phyloP scores from a whole-genome alignment of 2,888 invertebrate genomes.

The Melitaea athalia region DNA sequence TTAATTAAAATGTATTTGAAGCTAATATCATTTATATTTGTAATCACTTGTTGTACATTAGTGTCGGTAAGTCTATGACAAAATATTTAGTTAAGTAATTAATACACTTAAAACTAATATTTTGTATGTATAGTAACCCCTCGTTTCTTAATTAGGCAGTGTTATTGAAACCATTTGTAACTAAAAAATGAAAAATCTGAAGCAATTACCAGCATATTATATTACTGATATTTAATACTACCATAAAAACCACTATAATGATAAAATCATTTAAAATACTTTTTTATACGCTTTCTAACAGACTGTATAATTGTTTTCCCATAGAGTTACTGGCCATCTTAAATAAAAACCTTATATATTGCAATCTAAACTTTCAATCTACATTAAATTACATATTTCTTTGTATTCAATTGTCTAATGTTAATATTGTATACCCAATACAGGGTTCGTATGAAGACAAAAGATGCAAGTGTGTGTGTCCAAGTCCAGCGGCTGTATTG shows the following conservation, averaged over 20 bases:
- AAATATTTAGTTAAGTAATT: no score
- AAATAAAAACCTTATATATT: no score
- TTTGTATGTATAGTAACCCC: not conserved
- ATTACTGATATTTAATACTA: no score
- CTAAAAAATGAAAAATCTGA: not conserved
- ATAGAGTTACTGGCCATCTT: no score
- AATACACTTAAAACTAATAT: not conserved
- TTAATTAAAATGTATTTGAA: constrained; percentile 47
- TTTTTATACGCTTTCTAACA: no score
- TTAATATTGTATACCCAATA: constrained; percentile 42
- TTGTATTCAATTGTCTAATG: not conserved
- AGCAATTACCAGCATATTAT: not conserved
- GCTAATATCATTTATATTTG: constrained; percentile 43
- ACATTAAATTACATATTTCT: no score
- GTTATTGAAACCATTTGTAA: not conserved
- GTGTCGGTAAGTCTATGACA: constrained; percentile 49
- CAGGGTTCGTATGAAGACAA: constrained; percentile 90
- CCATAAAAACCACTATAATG: no score
- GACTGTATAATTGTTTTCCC: no score
- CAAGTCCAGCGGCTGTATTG: constrained; percentile 88
- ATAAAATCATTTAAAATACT: no score
- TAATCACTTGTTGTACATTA: constrained; percentile 43
- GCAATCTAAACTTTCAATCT: no score
- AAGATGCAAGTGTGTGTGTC: constrained; percentile 93
- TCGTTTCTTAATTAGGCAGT: not conserved